phyloP scores from a whole-genome alignment of 2,888 invertebrate genomes.

The Theretra japonica region DNA sequence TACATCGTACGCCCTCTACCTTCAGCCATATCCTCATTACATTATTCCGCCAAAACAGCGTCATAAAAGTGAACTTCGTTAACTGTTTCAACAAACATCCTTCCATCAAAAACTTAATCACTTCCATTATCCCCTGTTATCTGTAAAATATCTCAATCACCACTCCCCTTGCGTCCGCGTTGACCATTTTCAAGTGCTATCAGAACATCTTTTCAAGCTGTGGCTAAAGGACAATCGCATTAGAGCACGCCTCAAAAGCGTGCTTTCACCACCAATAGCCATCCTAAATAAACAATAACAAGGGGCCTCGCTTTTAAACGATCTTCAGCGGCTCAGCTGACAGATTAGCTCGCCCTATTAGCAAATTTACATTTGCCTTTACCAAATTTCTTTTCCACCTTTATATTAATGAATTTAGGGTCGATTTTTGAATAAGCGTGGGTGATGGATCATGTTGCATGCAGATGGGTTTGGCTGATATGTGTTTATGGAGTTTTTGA shows the following conservation, averaged over 20 bases:
- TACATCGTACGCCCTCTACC: too few species aligned
- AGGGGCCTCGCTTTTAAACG: slow-evolving; percentile 80
- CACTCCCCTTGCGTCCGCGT: slow-evolving; percentile 44
- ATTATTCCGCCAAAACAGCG: too few species aligned
- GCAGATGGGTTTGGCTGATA: slow-evolving; percentile 71
- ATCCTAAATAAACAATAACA: slow-evolving; percentile 85
- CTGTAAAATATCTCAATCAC: slow-evolving; percentile 57
- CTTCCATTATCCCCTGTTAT: slow-evolving; percentile 38
- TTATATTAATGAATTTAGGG: slow-evolving; percentile 41
- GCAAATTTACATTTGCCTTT: slow-evolving; percentile 53
- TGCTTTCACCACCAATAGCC: slow-evolving; percentile 76
- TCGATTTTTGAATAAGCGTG: slow-evolving; percentile 39
- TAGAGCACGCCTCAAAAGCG: slow-evolving; percentile 79
- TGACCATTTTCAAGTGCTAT: slow-evolving; percentile 57
- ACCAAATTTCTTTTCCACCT: slow-evolving; percentile 34
- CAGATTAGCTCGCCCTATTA: slow-evolving; percentile 79
- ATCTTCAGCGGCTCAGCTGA: slow-evolving; percentile 81
- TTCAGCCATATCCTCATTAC: too few species aligned
- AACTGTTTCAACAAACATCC: background rate
- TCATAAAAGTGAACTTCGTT: background rate
- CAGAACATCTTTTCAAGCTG: slow-evolving; percentile 60
- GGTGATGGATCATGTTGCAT: slow-evolving; percentile 44
- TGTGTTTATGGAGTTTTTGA: slow-evolving; percentile 79
- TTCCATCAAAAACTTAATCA: background rate
- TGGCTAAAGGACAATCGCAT: slow-evolving; percentile 76